Evolutionary conservation across 2,797 vertebrate species (phyloP).

Genomic region (Anableps anableps): DNA sequence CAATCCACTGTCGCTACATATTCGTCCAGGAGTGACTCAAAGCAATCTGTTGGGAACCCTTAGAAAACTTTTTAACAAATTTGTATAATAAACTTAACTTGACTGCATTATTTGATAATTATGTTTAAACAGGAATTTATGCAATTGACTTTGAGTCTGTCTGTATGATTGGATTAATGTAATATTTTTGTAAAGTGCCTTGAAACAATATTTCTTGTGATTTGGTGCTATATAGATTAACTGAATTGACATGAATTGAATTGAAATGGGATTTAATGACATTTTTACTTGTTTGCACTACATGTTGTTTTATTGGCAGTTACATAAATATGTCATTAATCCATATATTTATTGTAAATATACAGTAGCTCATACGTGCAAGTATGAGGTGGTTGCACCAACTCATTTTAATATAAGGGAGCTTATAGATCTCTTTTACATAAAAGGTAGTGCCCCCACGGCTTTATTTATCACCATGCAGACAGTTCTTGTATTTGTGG

Average conservation of each 20-base stretch:
- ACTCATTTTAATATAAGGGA: constrained; percentile 14
- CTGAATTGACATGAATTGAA: neutral
- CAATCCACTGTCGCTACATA: neutral
- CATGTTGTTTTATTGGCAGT: neutral
- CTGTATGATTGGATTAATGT: neutral
- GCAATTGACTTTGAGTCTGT: neutral
- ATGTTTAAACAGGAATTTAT: neutral
- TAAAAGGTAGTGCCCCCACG: neutral
- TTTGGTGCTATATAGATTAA: neutral
- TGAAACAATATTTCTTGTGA: neutral
- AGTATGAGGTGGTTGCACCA: neutral
- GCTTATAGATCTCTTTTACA: constrained; percentile 15
- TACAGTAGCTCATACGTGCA: neutral
- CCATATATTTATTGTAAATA: neutral
- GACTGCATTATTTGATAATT: too few species aligned
- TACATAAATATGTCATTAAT: neutral
- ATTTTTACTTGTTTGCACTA: neutral
- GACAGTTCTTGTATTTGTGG: constrained; percentile 20
- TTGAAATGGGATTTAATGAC: neutral
- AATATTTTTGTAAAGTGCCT: neutral
- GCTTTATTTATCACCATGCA: constrained; percentile 22
- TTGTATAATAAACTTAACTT: too few species aligned
- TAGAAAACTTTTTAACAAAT: neutral
- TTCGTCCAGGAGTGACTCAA: neutral
- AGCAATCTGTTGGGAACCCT: neutral